Percentiles rank a stretch among this genome's conserved stretches.
Evolutionary conservation across 2,797 vertebrate species (phyloP).

Genomic region (Selene dorsalis): DNA sequence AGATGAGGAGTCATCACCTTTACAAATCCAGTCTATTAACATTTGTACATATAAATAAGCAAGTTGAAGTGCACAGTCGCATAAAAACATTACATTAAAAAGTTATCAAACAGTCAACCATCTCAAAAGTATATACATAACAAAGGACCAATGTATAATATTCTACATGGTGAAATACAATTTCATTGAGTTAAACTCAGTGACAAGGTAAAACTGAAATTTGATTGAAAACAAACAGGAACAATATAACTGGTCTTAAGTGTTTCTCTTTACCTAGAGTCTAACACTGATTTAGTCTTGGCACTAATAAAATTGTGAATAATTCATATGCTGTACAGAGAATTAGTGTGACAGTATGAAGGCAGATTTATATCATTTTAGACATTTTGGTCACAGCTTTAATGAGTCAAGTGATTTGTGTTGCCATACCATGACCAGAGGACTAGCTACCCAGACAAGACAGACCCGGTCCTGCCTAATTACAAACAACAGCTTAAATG

Average conservation of each 20-base stretch:
- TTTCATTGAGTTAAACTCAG: slow-evolving; percentile 9
- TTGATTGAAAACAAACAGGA: slow-evolving; percentile 26
- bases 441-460: not conserved
- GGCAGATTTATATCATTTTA: slow-evolving; percentile 45
- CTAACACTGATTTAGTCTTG: slow-evolving; percentile 55
- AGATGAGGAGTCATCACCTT: slow-evolving; percentile 66
- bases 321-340: slow-evolving; percentile 46
- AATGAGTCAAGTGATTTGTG: slow-evolving; percentile 9
- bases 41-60: slow-evolving; percentile 83
- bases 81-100: slow-evolving; percentile 66
- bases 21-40: slow-evolving; percentile 77
- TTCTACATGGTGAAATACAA: slow-evolving; percentile 35
- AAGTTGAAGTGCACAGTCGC: slow-evolving; percentile 57
- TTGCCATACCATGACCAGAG: slow-evolving; percentile 9
- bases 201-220: not conserved
- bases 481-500: not conserved
- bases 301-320: slow-evolving; percentile 51
- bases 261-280: slow-evolving; percentile 29
- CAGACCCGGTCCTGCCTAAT: not conserved
- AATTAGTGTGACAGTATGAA: slow-evolving; percentile 33
- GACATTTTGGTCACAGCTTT: slow-evolving; percentile 25
- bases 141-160: slow-evolving; percentile 37
- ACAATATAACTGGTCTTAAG: not conserved
- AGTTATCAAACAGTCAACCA: slow-evolving; percentile 50
- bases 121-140: slow-evolving; percentile 57